A percentile compares a stretch with the other conserved stretches of the same genome.
Conservation (phyloP, 2,113 vertebrate species). For the Gobius niger region DNA sequence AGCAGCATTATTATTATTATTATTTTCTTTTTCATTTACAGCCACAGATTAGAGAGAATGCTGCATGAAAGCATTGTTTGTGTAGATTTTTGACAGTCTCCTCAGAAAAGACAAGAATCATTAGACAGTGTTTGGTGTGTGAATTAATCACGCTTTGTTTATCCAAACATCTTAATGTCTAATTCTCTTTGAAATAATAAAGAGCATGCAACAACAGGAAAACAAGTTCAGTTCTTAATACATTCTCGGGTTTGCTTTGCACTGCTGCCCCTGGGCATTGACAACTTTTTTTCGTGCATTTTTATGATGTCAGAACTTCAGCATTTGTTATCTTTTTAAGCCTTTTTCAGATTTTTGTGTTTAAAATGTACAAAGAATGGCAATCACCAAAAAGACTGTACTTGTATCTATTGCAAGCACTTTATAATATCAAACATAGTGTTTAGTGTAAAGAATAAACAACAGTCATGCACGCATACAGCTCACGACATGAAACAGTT, state of each 20-base stretch:
- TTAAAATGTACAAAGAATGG: too few relatives aligned
- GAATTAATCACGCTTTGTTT: slow-evolving; percentile 79
- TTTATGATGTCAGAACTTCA: slow-evolving; percentile 53
- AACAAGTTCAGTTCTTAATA: slow-evolving; percentile 76
- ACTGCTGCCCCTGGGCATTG: slow-evolving; percentile 72
- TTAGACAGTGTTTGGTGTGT: slow-evolving; percentile 71
- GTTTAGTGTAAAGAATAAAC: too few relatives aligned
- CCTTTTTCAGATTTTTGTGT: slow-evolving; percentile 30
- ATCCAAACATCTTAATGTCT: slow-evolving; percentile 74
- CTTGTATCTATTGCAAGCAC: too few relatives aligned
- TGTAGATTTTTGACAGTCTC: slow-evolving; percentile 69
- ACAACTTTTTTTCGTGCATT: slow-evolving; percentile 40
- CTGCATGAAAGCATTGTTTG: slow-evolving; percentile 55
- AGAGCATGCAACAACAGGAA: slow-evolving; percentile 69
- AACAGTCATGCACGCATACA: too few relatives aligned
- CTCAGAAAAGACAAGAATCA: slow-evolving; percentile 61
- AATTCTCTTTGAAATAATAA: slow-evolving; percentile 83
- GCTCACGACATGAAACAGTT: too few relatives aligned
- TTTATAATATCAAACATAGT: too few relatives aligned
- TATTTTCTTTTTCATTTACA: slow-evolving; percentile 29
- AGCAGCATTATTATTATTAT: slow-evolving; percentile 51
- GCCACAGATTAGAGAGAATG: slow-evolving; percentile 14
- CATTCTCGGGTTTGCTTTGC: slow-evolving; percentile 65
- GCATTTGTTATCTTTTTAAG: slow-evolving; percentile 24
- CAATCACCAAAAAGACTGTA: too few relatives aligned